These are phyloP conservation scores for Lipophrys pholis DNA, from an alignment of 2,113 vertebrate species.

Conservation along the genomic window DNA sequence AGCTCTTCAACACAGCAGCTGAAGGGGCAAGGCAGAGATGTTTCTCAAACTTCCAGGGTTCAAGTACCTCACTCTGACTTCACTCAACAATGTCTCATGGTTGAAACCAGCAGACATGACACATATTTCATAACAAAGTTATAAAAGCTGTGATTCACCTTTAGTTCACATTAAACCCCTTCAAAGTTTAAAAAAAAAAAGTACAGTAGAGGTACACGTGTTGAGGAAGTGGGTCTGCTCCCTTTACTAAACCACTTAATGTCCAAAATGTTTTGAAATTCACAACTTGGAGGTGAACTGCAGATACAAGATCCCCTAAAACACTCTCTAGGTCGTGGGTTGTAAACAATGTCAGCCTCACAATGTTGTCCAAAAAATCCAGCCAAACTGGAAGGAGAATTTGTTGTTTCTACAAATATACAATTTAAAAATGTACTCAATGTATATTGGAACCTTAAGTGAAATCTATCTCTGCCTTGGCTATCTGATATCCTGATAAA, in stretches of 20 bases:
- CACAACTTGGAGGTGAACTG: not conserved
- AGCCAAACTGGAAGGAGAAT: slow-evolving; percentile 8
- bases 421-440: slow-evolving; percentile 49
- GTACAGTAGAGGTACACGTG: not conserved
- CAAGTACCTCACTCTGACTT: not conserved
- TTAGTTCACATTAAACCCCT: not conserved
- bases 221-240: not conserved
- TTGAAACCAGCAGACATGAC: not conserved
- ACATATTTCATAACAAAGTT: not conserved
- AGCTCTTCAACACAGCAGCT: slow-evolving; percentile 21
- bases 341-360: not conserved
- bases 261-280: slow-evolving; percentile 30
- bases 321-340: not conserved
- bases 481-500: slow-evolving; percentile 62
- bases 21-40: not conserved
- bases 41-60: not conserved
- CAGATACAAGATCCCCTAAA: too few species aligned
- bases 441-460: slow-evolving; percentile 40
- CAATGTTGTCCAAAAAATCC: slow-evolving; percentile 10
- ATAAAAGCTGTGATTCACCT: not conserved
- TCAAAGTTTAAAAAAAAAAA: not conserved
- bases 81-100: not conserved
- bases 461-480: slow-evolving; percentile 59
- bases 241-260: not conserved
- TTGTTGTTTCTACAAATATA: slow-evolving; percentile 45